These are phyloP conservation scores for Rynchops niger DNA, from an alignment of 2,113 vertebrate species.

Conservation along the genomic window DNA sequence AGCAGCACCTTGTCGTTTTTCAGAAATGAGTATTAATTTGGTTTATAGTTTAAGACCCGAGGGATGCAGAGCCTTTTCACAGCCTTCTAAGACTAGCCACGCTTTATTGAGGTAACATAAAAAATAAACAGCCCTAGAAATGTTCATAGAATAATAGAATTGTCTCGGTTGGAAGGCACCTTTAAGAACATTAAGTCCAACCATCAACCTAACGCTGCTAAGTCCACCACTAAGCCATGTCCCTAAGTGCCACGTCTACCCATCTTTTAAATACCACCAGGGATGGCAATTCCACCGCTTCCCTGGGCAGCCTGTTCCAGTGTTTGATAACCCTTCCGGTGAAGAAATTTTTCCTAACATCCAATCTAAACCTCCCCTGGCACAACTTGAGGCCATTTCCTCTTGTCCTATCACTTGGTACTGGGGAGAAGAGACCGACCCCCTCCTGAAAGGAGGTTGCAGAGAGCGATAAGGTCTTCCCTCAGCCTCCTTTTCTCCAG, in stretches of 20 bases:
- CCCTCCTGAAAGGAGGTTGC: background rate
- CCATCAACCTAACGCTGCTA: background rate
- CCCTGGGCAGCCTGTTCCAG: background rate
- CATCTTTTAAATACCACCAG: background rate
- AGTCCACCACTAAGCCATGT: background rate
- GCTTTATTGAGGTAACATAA: background rate
- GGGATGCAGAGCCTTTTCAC: background rate
- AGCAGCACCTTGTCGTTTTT: background rate
- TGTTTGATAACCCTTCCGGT: background rate
- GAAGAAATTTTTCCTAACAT: background rate
- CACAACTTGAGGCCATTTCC: background rate
- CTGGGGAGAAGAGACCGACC: background rate
- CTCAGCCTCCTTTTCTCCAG: background rate
- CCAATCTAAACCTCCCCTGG: background rate
- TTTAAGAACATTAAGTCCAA: background rate
- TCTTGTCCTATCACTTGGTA: background rate
- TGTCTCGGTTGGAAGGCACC: background rate
- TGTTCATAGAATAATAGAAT: background rate
- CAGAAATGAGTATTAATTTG: constrained; percentile 12
- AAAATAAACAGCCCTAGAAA: background rate
- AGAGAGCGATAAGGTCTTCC: background rate
- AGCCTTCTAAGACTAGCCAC: background rate
- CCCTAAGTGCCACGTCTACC: background rate
- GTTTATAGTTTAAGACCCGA: background rate
- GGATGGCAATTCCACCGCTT: background rate